phyloP scores from a whole-genome alignment of 30 jellyfish, hydroid and myxozoan species.

The Turritopsis rubra region DNA sequence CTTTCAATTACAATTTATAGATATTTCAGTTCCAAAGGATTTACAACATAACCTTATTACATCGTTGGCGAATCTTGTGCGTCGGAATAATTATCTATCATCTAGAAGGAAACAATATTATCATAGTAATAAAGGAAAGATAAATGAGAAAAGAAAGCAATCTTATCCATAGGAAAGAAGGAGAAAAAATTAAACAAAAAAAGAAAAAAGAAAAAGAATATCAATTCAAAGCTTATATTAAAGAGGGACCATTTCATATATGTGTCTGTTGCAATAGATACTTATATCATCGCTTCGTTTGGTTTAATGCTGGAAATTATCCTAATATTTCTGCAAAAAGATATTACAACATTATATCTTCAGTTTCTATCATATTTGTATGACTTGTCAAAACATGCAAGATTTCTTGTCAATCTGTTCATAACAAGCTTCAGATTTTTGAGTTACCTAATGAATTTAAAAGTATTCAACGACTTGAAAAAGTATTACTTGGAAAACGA shows the following conservation, averaged over 20 bases:
- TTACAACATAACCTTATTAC: not conserved
- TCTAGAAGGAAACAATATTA: too few species aligned
- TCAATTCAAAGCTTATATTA: too few species aligned
- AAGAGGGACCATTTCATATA: not conserved
- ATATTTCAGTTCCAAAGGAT: not conserved
- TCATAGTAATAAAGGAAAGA: too few species aligned
- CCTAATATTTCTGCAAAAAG: not conserved
- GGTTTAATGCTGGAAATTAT: too few species aligned
- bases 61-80: not conserved
- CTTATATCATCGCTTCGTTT: not conserved
- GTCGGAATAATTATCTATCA: not conserved
- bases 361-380: not conserved
- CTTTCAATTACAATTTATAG: not conserved
- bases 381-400: not conserved
- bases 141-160: too few species aligned
- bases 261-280: not conserved
- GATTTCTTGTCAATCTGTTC: constrained; percentile 5
- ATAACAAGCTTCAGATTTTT: not conserved
- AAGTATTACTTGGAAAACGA: not conserved
- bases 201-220: too few species aligned
- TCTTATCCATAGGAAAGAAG: too few species aligned
- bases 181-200: not conserved
- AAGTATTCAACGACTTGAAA: not conserved
- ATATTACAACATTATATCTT: not conserved
- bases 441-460: not conserved